Evolutionary conservation across 37 sponge, comb jelly and placozoan species (phyloP).

Genomic region (Diacarnus erythraeanus): DNA sequence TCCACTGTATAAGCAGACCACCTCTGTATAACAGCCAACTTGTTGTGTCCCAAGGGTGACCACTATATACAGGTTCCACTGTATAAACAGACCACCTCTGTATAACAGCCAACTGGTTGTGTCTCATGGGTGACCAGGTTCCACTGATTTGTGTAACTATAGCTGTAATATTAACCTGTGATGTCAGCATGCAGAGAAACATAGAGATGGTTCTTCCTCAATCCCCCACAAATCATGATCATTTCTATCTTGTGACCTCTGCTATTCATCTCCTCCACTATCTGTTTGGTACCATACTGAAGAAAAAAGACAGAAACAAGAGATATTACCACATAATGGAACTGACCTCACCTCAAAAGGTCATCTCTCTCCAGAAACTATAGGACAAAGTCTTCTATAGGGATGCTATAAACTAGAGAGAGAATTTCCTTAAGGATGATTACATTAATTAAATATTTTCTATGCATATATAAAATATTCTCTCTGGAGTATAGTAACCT

Average conservation of each 20-base stretch:
- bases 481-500: no score
- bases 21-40: background rate
- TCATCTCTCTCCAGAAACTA: no score
- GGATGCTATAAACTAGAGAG: no score
- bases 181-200: slow-evolving; percentile 69
- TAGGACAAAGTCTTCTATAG: no score
- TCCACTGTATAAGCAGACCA: background rate
- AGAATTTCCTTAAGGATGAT: no score
- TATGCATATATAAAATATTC: no score
- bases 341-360: no score
- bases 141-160: background rate
- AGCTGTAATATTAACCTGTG: slow-evolving; percentile 36
- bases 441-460: no score
- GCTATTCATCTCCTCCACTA: slow-evolving; percentile 50
- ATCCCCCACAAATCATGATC: slow-evolving; percentile 74
- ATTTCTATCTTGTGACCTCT: slow-evolving; percentile 44
- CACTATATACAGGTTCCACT: background rate
- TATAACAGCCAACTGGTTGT: no score
- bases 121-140: no score
- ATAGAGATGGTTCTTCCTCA: slow-evolving; percentile 50
- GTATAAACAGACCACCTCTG: background rate
- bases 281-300: slow-evolving; percentile 67
- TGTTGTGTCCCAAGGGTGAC: background rate
- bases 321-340: no score
- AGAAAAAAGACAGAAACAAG: no score